Evolutionary conservation across 2,113 vertebrate species (phyloP), one percentile per base, ranked within the genome.

Genomic region (Cisticola juncidis): DNA sequence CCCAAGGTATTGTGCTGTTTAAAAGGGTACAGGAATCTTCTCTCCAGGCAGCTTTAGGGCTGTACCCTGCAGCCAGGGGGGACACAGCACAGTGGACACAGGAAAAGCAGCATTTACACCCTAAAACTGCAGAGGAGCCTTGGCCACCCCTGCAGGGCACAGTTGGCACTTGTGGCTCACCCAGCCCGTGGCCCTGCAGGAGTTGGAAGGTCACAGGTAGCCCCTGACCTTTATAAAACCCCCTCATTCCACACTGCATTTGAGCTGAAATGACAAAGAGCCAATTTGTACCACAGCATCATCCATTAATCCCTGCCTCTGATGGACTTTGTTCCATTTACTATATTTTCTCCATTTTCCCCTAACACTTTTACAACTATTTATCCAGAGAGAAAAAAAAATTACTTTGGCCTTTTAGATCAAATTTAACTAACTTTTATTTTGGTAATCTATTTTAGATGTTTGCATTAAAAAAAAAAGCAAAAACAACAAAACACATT

Each of bases 351-450:
- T 80, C 26, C 17, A 1, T 51, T 89, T 42, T 23, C 2, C 12
- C 15, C 44, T 26, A 62, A 81, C 25, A 6, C 24, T 54, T 94
- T 64, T 69, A 33, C 7, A 81, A 65, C 5, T 61, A 65, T 70
- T 77, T 86, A 70, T 69, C 12, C n/a, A 86, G 42, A 57, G 23
- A 54, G 77, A 92, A 83, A 83, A 80, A 80, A 81, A 81, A 6
- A 81, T 45, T 1, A 58, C 81, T 84, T 92, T 54, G 21, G 47
- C 33, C 81, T 81, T 92, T 84, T 77, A 70, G 56, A 54, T 66
- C 47, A 84, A 78, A 89, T 86, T 21, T 91, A 91, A 86, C 35
- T 66, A 96, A 84, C 38, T 83, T 88, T 77, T 73, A n/a, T 65
- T 94, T 92, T 60, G 51, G 61, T 60, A 87, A 31, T 36, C 50